These are phyloP conservation scores for Eriocheir sinensis DNA, from an alignment of 1,140 invertebrate genomes.

Conservation along the genomic window DNA sequence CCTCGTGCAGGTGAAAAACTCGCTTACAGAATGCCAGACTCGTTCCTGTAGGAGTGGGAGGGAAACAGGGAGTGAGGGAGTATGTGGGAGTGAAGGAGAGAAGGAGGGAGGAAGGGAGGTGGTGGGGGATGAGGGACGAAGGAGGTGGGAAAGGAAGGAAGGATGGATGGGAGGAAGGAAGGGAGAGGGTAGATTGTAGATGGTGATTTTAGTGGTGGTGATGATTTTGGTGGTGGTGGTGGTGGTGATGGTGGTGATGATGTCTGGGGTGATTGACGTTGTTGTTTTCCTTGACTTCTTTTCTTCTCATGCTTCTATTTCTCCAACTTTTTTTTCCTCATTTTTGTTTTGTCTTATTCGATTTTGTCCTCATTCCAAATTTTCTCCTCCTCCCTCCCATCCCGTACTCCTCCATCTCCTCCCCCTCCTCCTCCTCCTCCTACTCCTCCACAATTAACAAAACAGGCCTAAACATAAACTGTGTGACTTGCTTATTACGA, in stretches of 20 bases:
- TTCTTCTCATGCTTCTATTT: neutral
- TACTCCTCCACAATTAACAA: neutral
- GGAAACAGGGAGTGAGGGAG: neutral
- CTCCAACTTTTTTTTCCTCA: neutral
- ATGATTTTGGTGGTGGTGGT: neutral
- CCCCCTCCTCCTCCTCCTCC: constrained; percentile 39
- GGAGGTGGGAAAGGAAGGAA: too few relatives aligned
- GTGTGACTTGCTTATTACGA: neutral
- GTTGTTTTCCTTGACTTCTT: neutral
- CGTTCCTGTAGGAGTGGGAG: neutral
- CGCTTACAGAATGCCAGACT: neutral
- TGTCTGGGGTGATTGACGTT: neutral
- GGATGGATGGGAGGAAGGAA: neutral
- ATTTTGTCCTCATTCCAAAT: neutral
- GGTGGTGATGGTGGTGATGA: neutral
- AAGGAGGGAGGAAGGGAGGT: too few relatives aligned
- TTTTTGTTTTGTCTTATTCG: neutral
- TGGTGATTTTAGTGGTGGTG: neutral
- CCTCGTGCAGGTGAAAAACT: neutral
- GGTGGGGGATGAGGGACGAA: neutral
- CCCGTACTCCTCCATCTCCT: neutral
- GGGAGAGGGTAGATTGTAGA: neutral
- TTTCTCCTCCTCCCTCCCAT: neutral
- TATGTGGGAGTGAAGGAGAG: neutral
- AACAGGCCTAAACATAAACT: neutral